Base-by-base conservation (phyloP, 2,888 invertebrate genomes). In the Blastobasis lacticolella region DNA sequence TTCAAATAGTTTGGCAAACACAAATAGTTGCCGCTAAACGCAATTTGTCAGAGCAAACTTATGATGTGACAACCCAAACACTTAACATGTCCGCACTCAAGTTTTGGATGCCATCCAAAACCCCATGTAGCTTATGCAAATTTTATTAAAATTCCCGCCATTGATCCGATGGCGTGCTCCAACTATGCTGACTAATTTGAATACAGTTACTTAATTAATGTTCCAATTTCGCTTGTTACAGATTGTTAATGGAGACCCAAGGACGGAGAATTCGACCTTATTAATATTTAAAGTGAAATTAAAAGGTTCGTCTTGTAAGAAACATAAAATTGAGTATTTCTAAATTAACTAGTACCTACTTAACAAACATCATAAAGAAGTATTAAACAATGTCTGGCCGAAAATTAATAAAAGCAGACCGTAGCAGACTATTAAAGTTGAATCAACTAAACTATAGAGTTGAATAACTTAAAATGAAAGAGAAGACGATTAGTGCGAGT, bases 81-180 rank as follows among this genome's bases (percentile, higher is more conserved):
- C 42, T 45, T 46, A 49, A 38, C 40, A 40, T 49, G 49, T 52
- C 52, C 52, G 46, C 49, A 48, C 38, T 50, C 37, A 9, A 40
- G 37, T 46, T 37, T 48, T 53, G 53, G 50, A 44, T 6, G 8
- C 5, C 5, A 23, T 38, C 53, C 53, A 53, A 48, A 48, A 48
- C 38, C 5, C n/a, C 38, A 38, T 45, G 47, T 49, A 45, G 45
- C 50, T 40, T 48, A 50, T 45, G 50, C 46, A 49, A 45, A 53
- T 53, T 50, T 45, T 45, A 53, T 48, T 48, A 37, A 50, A 50
- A 53, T 45, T 38, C 38, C 48, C 40, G 43, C n/a, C n/a, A 5
- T 37, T 37, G 46, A 46, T 23, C 37, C 5, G 9, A 37, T n/a
- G 9, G 8, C 10, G 9, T 42, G 42, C 10, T 42, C 10, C 42